These are phyloP conservation scores for Lordiphosa stackelbergi DNA, from an alignment of 1,140 invertebrate genomes.

Conservation along the genomic window DNA sequence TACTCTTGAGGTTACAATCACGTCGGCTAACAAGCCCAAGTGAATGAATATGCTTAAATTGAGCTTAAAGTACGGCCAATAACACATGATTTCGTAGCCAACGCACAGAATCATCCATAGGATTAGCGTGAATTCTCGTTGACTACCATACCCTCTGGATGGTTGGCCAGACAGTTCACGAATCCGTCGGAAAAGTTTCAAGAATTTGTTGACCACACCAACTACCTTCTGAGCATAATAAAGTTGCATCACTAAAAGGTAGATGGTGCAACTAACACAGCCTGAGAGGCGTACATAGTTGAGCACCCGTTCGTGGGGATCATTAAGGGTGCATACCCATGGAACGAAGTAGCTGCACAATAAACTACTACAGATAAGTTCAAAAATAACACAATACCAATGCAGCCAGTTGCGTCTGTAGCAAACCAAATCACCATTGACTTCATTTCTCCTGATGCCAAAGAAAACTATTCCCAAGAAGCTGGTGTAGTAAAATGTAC, in stretches of 20 bases:
- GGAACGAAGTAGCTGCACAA: background rate
- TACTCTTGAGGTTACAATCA: background rate
- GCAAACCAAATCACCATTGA: too few relatives aligned
- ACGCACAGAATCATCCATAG: background rate
- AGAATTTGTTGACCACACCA: slow-evolving; percentile 18
- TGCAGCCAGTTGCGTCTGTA: slow-evolving; percentile 4
- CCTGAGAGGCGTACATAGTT: background rate
- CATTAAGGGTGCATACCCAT: fast-evolving
- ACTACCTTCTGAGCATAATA: background rate
- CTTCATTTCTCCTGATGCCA: background rate
- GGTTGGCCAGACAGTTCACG: background rate
- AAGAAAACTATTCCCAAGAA: slow-evolving; percentile 5
- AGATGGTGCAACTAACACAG: background rate
- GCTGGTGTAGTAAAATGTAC: background rate
- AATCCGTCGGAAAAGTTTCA: slow-evolving; percentile 20
- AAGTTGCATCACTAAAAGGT: slow-evolving; percentile 22
- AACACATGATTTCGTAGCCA: slow-evolving; percentile 1
- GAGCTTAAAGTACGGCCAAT: too few relatives aligned
- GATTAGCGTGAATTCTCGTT: slow-evolving; percentile 27
- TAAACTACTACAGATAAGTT: background rate
- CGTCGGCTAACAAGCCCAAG: background rate
- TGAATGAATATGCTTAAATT: fast-evolving
- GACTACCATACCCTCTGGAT: slow-evolving; percentile 12
- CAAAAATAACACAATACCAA: slow-evolving; percentile 17
- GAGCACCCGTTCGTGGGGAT: background rate